Conservation (phyloP, 2,797 vertebrate species). For the Sorex maritimensis region DNA sequence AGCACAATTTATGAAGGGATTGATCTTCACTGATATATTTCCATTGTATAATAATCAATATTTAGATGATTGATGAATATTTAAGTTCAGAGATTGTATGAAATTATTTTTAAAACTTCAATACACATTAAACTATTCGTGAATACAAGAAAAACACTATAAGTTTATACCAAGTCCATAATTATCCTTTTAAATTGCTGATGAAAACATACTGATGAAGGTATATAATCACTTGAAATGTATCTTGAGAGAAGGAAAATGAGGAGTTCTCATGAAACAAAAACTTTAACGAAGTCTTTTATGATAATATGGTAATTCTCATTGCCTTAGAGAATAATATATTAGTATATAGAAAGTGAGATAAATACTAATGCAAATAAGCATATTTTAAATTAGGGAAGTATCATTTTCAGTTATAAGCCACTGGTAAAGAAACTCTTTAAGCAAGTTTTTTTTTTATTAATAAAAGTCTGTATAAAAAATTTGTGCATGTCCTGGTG, state of each 20-base stretch:
- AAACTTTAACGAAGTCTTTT: conserved; percentile 56
- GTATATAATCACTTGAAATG: not conserved
- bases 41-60: not conserved
- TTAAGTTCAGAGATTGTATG: not conserved
- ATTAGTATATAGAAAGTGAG: not conserved
- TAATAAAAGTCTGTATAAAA: not conserved
- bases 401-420: not conserved
- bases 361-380: not conserved
- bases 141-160: not conserved
- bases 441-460: not conserved
- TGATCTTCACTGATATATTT: not conserved
- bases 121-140: not conserved
- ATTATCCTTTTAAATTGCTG: not conserved
- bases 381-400: not conserved
- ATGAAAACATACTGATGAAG: conserved; percentile 1
- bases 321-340: not conserved
- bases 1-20: not conserved
- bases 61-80: not conserved
- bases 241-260: conserved; percentile 2
- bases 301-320: conserved; percentile 32
- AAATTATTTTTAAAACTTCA: no score
- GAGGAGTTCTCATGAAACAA: not conserved
- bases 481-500: no score
- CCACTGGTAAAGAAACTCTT: not conserved
- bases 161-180: not conserved